Percentiles rank a stretch among this genome's conserved stretches.
phyloP scores from a whole-genome alignment of 1,140 invertebrate species.

The Calephelis virginiensis region DNA sequence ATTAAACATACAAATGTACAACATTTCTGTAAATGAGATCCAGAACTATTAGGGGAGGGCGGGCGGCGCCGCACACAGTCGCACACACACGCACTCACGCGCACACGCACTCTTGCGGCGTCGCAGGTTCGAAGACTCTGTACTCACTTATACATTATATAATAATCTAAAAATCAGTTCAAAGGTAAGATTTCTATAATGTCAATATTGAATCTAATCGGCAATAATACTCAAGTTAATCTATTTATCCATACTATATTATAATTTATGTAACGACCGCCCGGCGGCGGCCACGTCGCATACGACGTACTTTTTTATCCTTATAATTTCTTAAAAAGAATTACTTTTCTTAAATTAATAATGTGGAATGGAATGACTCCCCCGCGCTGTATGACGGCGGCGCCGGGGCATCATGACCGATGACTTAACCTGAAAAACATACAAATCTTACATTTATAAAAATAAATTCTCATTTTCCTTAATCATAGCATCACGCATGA shows the following conservation, averaged over 20 bases:
- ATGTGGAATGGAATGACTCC: constrained; percentile 74
- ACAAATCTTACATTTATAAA: neutral
- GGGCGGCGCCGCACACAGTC: constrained; percentile 35
- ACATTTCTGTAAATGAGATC: constrained; percentile 69
- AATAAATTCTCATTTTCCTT: too few relatives aligned
- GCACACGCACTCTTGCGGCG: constrained; percentile 30
- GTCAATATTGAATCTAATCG: constrained; percentile 70
- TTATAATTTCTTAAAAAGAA: constrained; percentile 70
- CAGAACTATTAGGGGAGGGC: constrained; percentile 52
- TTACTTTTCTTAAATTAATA: constrained; percentile 68
- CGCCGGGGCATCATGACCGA: constrained; percentile 62
- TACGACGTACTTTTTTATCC: constrained; percentile 58
- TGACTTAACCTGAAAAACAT: constrained; percentile 67
- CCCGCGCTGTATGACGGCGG: constrained; percentile 39
- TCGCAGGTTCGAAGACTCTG: constrained; percentile 47
- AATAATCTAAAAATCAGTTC: constrained; percentile 58
- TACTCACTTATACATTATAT: constrained; percentile 37
- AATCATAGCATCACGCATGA: too few relatives aligned
- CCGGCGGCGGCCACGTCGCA: constrained; percentile 45
- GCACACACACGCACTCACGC: constrained; percentile 40
- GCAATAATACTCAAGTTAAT: constrained; percentile 77
- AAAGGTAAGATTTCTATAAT: constrained; percentile 58
- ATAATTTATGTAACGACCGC: constrained; percentile 60
- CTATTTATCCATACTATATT: constrained; percentile 75
- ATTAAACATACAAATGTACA: constrained; percentile 69